Percentiles rank a stretch among this genome's conserved stretches.
Conservation (phyloP, 2,113 vertebrate species). For the Erinaceus europaeus region DNA sequence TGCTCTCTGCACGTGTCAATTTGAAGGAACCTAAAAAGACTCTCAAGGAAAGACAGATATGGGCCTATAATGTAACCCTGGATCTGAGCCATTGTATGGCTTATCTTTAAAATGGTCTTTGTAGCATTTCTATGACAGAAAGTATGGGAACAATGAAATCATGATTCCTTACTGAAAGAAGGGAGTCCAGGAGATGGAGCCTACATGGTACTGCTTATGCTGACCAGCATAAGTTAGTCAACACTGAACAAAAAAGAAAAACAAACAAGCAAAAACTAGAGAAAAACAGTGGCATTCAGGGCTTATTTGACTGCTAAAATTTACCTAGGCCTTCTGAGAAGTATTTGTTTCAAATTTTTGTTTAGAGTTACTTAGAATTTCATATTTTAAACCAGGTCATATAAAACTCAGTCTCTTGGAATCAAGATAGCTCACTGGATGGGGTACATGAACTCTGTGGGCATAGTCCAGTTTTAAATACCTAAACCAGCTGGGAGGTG, state of each 20-base stretch:
- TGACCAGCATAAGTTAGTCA: neutral
- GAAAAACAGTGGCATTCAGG: neutral
- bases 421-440: too few relatives aligned
- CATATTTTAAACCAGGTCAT: neutral
- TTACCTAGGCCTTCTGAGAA: neutral
- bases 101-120: neutral
- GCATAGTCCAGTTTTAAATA: too few relatives aligned
- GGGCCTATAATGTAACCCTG: neutral
- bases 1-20: neutral
- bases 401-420: neutral
- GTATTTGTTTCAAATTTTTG: constrained; percentile 1
- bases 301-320: neutral
- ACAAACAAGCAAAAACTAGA: too few relatives aligned
- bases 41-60: neutral
- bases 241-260: neutral
- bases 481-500: too few relatives aligned
- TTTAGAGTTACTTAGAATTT: constrained; percentile 24
- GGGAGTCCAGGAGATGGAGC: neutral
- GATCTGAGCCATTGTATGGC: neutral
- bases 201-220: neutral
- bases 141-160: neutral
- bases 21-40: neutral
- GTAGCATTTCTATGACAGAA: neutral
- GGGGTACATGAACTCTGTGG: too few relatives aligned
- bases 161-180: neutral